phyloP scores from a whole-genome alignment of 2,888 invertebrate genomes.

The Ochropacha duplaris region DNA sequence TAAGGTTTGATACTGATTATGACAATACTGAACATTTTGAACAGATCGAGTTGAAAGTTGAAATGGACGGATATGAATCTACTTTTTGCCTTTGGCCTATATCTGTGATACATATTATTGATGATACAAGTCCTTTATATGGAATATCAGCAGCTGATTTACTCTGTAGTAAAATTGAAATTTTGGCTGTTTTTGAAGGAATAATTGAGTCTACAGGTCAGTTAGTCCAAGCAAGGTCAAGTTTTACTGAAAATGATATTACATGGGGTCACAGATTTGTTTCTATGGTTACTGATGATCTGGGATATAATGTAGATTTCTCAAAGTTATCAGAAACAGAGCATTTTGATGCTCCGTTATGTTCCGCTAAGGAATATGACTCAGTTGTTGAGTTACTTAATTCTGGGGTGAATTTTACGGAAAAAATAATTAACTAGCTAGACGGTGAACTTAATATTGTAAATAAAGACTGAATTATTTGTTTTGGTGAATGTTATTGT shows the following conservation, averaged over 20 bases:
- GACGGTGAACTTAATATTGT: not conserved
- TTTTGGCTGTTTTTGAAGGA: slow-evolving; percentile 94
- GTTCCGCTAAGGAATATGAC: slow-evolving; percentile 88
- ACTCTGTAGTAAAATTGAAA: slow-evolving; percentile 91
- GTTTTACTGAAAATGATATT: slow-evolving; percentile 91
- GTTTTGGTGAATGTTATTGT: too few relatives aligned
- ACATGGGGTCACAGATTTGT: slow-evolving; percentile 94
- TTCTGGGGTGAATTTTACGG: not conserved
- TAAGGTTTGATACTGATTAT: slow-evolving; percentile 91
- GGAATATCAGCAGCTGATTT: slow-evolving; percentile 94
- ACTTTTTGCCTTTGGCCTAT: slow-evolving; percentile 99
- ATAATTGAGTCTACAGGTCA: slow-evolving; percentile 95
- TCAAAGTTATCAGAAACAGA: slow-evolving; percentile 92
- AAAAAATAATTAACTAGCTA: not conserved
- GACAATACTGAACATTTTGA: slow-evolving; percentile 88
- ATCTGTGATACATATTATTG: slow-evolving; percentile 95
- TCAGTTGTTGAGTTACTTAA: slow-evolving; percentile 30
- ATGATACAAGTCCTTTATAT: slow-evolving; percentile 93
- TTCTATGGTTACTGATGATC: slow-evolving; percentile 89
- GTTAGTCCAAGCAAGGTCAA: slow-evolving; percentile 90
- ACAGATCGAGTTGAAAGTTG: slow-evolving; percentile 89
- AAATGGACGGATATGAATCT: slow-evolving; percentile 93
- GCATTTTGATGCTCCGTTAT: slow-evolving; percentile 93
- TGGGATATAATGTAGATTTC: slow-evolving; percentile 93
- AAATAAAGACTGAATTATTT: not conserved